Conservation (phyloP, 2,797 vertebrate species). For the Danio choprae region DNA sequence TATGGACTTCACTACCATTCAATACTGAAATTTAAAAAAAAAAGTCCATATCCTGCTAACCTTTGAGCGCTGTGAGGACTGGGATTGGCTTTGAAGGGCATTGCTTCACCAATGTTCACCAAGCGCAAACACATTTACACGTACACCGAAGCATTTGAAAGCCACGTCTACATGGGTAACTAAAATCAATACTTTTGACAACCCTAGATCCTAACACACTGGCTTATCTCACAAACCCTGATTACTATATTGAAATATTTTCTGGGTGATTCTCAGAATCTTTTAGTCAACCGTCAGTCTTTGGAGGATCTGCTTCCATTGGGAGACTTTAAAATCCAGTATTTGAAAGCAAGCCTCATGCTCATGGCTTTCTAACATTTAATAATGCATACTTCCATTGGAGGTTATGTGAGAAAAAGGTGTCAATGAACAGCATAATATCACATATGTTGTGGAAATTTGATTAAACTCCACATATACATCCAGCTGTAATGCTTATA, state of each 20-base stretch:
- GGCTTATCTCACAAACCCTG: neutral
- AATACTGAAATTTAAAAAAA: too few species aligned
- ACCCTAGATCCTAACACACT: neutral
- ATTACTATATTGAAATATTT: neutral
- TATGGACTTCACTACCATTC: too few species aligned
- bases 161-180: too few species aligned
- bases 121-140: too few species aligned
- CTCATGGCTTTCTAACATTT: conserved; percentile 44
- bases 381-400: conserved; percentile 39
- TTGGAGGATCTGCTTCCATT: conserved; percentile 40
- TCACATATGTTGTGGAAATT: neutral
- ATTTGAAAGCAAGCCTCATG: conserved; percentile 68
- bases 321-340: conserved; percentile 40
- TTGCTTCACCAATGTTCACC: too few species aligned
- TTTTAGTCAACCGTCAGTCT: conserved; percentile 25
- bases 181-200: too few species aligned
- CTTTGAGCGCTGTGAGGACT: too few species aligned
- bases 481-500: neutral
- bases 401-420: conserved; percentile 23
- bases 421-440: conserved; percentile 18
- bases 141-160: too few species aligned
- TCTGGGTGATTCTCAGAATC: neutral
- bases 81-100: too few species aligned
- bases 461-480: neutral
- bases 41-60: too few species aligned